Evolutionary conservation across 2,888 invertebrate species (phyloP), one percentile per base, ranked within the genome.

Genomic region (Oxycera nigricornis): DNA sequence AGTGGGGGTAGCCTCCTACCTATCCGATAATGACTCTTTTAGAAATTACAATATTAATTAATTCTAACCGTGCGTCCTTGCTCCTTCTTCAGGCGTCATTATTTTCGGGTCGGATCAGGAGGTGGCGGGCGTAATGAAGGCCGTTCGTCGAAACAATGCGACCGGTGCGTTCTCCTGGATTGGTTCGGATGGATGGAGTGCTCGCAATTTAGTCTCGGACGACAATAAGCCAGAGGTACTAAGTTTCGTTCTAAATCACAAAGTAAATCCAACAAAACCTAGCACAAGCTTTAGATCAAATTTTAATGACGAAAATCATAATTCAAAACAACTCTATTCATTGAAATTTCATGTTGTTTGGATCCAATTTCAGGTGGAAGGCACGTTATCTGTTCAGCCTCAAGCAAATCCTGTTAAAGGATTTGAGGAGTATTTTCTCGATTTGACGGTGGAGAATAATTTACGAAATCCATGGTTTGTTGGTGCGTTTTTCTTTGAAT

Each of bases 51-150:
- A n/a, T n/a, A n/a, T n/a, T n/a, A n/a, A n/a, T n/a, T n/a, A n/a
- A n/a, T n/a, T n/a, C n/a, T n/a, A n/a, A n/a, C n/a, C n/a, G n/a
- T n/a, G n/a, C n/a, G n/a, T n/a, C n/a, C n/a, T n/a, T n/a, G n/a
- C n/a, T n/a, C n/a, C n/a, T n/a, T n/a, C 3, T 82, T 1, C 87
- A 96, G 96, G 97, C 72, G 96, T 95, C 70, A 96, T 97, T 76
- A 94, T 97, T 80, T 97, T 96, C 84, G 97, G 94, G 0, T 97
- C 96, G 0, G 97, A 97, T 86, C 97, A 97, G 87, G 97, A 97
- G 87, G 97, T 97, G 7, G 95, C 96, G 0, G 96, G 95, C 41
- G 91, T 98, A 75, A 98, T 98, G 97, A 88, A 93, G 61, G 97
- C 97, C 0, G 95, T 97, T 0, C 89, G 94, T 74, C 88, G 96